Percentiles rank a stretch among this genome's conserved stretches.
These are phyloP conservation scores for Tetrao urogallus DNA, from an alignment of 2,113 vertebrate genomes.

Conservation along the genomic window DNA sequence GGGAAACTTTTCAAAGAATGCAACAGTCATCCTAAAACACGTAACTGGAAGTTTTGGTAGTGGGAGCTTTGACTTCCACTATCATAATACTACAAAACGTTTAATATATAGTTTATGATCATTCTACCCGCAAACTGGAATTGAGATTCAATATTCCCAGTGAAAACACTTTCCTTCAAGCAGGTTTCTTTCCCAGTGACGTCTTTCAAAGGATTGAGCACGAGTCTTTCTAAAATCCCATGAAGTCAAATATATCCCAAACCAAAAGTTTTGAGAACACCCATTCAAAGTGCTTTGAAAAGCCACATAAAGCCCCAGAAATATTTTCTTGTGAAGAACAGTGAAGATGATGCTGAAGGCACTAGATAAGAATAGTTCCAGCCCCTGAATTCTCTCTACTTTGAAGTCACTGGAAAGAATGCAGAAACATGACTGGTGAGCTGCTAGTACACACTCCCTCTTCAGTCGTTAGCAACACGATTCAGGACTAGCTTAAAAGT, in stretches of 20 bases:
- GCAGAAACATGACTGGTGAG: neutral
- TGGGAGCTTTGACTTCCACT: neutral
- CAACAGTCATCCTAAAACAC: neutral
- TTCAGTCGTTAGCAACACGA: neutral
- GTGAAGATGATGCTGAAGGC: neutral
- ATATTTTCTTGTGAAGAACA: neutral
- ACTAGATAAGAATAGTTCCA: neutral
- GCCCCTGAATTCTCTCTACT: neutral
- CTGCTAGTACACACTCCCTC: neutral
- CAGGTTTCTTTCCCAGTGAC: neutral
- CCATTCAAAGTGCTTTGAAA: neutral
- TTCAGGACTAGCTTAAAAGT: neutral
- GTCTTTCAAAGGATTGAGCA: neutral
- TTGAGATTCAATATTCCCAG: neutral
- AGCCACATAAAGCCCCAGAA: neutral
- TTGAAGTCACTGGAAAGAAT: neutral
- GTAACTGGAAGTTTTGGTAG: neutral
- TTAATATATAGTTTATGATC: neutral
- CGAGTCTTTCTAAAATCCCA: neutral
- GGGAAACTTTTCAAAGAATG: neutral
- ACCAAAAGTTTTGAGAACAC: neutral
- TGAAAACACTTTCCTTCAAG: neutral
- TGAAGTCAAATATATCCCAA: neutral
- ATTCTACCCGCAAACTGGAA: neutral
- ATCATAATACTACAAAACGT: neutral